Evolutionary conservation across 2,888 invertebrate genomes (phyloP), one percentile per base, ranked within the genome.

Genomic region (Encarsia formosa): DNA sequence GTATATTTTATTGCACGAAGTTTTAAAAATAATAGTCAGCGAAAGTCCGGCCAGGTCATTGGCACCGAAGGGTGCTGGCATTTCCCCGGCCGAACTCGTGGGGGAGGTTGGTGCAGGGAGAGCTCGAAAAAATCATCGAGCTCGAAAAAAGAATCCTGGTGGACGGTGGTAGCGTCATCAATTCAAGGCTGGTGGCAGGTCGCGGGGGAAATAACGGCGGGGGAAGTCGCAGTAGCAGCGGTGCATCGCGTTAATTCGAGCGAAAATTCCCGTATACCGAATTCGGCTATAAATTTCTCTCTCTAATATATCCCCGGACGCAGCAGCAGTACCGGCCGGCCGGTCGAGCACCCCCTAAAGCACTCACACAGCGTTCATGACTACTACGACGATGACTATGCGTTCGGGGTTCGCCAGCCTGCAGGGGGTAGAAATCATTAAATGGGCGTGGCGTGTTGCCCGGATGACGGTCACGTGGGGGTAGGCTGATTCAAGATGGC

Each of bases 391-490:
- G 39, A 56, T 52, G 51, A 49, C 58, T 59, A 61, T 49, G 19
- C 37, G 22, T 29, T 9, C 26, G 5, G 34, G 59, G 56, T 58
- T 54, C 49, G 56, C n/a, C 34, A 34, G 34, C 34, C 59, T 56
- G 56, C 61, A 60, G 53, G 71, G 73, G 73, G 73, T 73, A 71
- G 73, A 73, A 73, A 73, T 73, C 73, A 73, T 73, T 73, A 73
- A 73, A 73, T 63, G 73, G 73, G 73, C 73, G 73, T 73, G 73
- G 71, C 72, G 68, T 68, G 73, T 73, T 73, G 68, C 72, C 72
- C 71, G 73, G 73, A 73, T 73, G 73, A 73, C 71, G 73, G 71
- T 73, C 73, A 73, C 73, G 73, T 73, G 73, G 35, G 34, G 34
- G 34, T 15, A 9, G 15, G 34, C 19, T 20, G 71, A 69, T 69